A percentile compares a stretch with the other conserved stretches of the same genome.
Conservation (phyloP, 1,140 invertebrate species). For the Drosophila chauvacae region DNA sequence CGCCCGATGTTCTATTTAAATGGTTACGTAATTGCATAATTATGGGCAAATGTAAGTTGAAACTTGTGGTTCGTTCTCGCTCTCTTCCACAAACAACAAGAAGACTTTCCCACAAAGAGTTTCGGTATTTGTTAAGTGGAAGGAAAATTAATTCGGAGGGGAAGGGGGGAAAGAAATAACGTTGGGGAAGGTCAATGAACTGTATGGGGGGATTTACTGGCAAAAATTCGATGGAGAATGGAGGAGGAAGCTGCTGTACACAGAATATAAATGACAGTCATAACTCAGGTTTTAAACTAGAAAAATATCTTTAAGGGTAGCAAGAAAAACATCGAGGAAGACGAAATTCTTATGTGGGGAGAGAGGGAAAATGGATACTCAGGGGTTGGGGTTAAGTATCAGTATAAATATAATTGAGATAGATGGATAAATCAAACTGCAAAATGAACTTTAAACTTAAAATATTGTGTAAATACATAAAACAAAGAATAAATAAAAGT, state of each 20-base stretch:
- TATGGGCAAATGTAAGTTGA: constrained; percentile 69
- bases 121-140: constrained; percentile 32
- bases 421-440: not conserved
- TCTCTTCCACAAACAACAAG: constrained; percentile 25
- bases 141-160: constrained; percentile 23
- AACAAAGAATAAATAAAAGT: too few species aligned
- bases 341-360: not conserved
- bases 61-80: constrained; percentile 40
- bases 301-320: constrained; percentile 6
- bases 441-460: not conserved
- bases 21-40: constrained; percentile 82
- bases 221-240: constrained; percentile 5
- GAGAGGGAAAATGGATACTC: not conserved
- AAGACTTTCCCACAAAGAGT: constrained; percentile 32
- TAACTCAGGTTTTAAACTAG: constrained; percentile 26
- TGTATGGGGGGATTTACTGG: not conserved
- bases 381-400: not conserved
- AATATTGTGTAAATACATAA: too few species aligned
- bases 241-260: constrained; percentile 5
- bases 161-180: not conserved
- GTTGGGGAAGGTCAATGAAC: constrained; percentile 38
- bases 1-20: constrained; percentile 78
- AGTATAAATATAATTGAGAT: not conserved
- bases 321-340: not conserved
- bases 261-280: constrained; percentile 37